Base-by-base conservation (phyloP, 2,113 vertebrate species). In the Chloropsis cyanopogon region DNA sequence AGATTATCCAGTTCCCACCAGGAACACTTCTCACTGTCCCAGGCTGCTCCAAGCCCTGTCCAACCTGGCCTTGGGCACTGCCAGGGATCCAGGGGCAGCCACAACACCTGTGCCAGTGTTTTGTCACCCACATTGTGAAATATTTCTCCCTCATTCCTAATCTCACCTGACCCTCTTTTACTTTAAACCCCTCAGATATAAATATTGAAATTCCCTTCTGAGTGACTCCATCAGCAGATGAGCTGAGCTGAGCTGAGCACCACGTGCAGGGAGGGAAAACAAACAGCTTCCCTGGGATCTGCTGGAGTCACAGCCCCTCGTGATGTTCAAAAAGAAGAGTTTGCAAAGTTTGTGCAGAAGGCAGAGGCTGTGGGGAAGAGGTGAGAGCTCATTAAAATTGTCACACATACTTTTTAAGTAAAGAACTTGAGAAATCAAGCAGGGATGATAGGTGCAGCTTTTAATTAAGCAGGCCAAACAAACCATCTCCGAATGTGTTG, bases 381-480 rank as follows among this genome's bases (percentile, higher is more conserved):
- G 70, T 39, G 57, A 95, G 79, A 96, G 69, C 90, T 95, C 93
- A 94, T 95, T 96, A 92, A 95, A 95, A 95, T 85, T 94, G 92
- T 94, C 93, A 90, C 95, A 97, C 93, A 86, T 77, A 83, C 65
- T 87, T 94, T 96, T 93, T 69, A 95, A 90, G 76, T 57, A 71
- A 90, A 95, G 94, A 89, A 91, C 88, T 78, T 47, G 90, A 93
- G 92, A 97, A 96, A 95, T 93, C 91, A 90, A 86, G 92, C 94
- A 78, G 94, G 85, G 89, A 83, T 88, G 75, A 86, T 82, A 91
- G 88, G 52, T 95, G 11, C 42, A 66, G 85, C 87, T 95, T 97
- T 96, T 97, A 96, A 97, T 97, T 96, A 96, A 94, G 37, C 93
- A 88, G 93, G 90, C 88, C 92, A 96, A 96, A 94, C 93, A 96